Percentiles rank a stretch among this genome's conserved stretches.
phyloP scores from a whole-genome alignment of 2,888 invertebrate genomes.

The Maniola hyperantus region DNA sequence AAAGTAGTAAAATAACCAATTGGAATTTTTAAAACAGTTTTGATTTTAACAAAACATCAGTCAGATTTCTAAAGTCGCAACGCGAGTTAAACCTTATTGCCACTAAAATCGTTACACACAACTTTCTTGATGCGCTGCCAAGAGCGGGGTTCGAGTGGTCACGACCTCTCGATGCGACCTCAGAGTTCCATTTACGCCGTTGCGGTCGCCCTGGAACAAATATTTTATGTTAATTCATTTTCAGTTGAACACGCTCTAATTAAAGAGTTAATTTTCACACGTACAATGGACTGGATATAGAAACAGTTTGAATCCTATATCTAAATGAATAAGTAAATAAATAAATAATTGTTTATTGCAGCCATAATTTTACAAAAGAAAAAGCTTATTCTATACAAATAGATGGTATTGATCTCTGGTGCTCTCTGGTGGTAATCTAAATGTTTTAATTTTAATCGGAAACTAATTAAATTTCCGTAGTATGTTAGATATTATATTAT shows the following conservation, averaged over 20 bases:
- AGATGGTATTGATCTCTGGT: too few species aligned
- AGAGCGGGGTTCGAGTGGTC: constrained; percentile 86
- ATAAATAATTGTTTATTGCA: too few species aligned
- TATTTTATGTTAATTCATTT: constrained; percentile 18
- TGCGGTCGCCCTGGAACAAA: constrained; percentile 64
- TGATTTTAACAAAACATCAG: too few species aligned
- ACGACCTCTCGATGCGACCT: constrained; percentile 82
- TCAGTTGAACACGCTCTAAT: background rate
- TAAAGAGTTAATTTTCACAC: background rate
- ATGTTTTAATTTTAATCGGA: too few species aligned
- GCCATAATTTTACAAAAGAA: too few species aligned
- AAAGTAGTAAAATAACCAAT: too few species aligned
- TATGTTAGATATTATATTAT: too few species aligned
- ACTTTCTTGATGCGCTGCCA: constrained; percentile 86
- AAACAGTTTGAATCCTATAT: background rate
- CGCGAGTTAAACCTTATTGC: constrained; percentile 11
- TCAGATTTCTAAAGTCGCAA: constrained; percentile 17
- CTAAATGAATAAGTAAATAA: too few species aligned
- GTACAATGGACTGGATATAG: background rate
- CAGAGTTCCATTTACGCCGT: constrained; percentile 60
- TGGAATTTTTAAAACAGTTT: too few species aligned
- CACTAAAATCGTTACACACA: constrained; percentile 76
- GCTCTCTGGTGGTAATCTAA: too few species aligned
- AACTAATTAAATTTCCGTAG: too few species aligned
- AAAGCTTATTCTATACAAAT: too few species aligned